Evolutionary conservation across 2,888 invertebrate genomes (phyloP), one percentile per base, ranked within the genome.

Genomic region (Dyspetes luteomarginatus): DNA sequence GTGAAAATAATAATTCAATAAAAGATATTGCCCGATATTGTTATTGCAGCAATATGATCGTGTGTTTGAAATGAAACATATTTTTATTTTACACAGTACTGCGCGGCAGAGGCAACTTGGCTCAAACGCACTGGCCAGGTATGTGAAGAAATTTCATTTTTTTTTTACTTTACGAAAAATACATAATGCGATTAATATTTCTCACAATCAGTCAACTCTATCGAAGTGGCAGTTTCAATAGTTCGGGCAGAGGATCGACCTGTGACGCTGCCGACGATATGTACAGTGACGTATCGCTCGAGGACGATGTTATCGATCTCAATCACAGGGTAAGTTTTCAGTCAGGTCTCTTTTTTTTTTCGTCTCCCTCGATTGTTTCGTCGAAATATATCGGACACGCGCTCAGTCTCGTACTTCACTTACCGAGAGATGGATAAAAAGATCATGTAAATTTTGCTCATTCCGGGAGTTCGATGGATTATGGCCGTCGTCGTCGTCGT

Each of bases 221-320:
- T 93, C 95, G 97, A 92, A 97, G 97, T 92, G 97, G 97, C 91
- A 97, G 97, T 93, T 97, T 97, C 93, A 97, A 97, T 94, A 97
- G 97, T 88, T 97, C 97, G 79, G 97, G 97, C 85, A 95, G 97
- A 92, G 97, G 97, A 91, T 97, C 97, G 86, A 97, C 96, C 90
- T 97, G 97, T 93, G 97, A 97, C 93, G 96, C 96, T 89, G 97
- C 96, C 75, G 98, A 98, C 94, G 98, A 98, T 93, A 97, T 98
- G 95, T 97, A 97, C 94, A 97, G 97, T 85, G 98, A 98, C 93
- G 97, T 97, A 74, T 97, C 97, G 86, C 93, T 98, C 86, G 97
- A 97, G 92, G 98, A 98, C 92, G 98, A 98, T 93, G 97, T 98
- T 77, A 96, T 97, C 93, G 98, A 98, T 93, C 95, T 98, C 90